A percentile compares a stretch with the other conserved stretches of the same genome.
phyloP scores from a whole-genome alignment of 2,888 invertebrate genomes.

The Thelaira solivaga region DNA sequence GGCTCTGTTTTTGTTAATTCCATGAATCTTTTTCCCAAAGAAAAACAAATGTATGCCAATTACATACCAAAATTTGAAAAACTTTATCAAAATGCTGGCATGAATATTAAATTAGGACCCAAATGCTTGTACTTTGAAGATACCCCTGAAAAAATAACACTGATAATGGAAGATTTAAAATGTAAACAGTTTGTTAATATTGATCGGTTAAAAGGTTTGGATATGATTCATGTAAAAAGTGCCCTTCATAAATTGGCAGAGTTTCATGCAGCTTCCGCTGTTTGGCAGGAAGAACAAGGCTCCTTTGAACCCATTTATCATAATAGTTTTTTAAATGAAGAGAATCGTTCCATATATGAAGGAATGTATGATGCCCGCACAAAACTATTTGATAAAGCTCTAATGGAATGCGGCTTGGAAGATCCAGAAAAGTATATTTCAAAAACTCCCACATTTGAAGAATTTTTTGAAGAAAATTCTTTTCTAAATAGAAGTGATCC shows the following conservation, averaged over 20 bases:
- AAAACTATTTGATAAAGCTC: conserved; percentile 54
- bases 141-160: conserved; percentile 64
- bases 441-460: conserved; percentile 15
- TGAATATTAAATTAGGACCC: conserved; percentile 67
- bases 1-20: conserved; percentile 60
- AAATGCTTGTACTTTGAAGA: conserved; percentile 67
- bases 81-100: conserved; percentile 68
- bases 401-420: conserved; percentile 66
- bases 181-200: conserved; percentile 66
- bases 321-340: conserved; percentile 56
- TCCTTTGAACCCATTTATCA: conserved; percentile 62
- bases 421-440: conserved; percentile 66
- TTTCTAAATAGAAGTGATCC: conserved; percentile 62
- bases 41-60: conserved; percentile 68
- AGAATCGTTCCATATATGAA: conserved; percentile 58
- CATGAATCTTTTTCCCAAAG: conserved; percentile 71
- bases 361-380: conserved; percentile 42
- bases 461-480: conserved; percentile 60
- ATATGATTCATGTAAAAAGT: conserved; percentile 68
- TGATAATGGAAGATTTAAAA: conserved; percentile 71
- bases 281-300: conserved; percentile 66
- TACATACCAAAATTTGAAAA: conserved; percentile 68
- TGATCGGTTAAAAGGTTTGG: conserved; percentile 70
- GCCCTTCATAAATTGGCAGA: conserved; percentile 70
- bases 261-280: conserved; percentile 72